Percentiles rank a stretch among this genome's conserved stretches.
Evolutionary conservation across 2,797 vertebrate genomes (phyloP).

Genomic region (Microctenopoma lineatum): DNA sequence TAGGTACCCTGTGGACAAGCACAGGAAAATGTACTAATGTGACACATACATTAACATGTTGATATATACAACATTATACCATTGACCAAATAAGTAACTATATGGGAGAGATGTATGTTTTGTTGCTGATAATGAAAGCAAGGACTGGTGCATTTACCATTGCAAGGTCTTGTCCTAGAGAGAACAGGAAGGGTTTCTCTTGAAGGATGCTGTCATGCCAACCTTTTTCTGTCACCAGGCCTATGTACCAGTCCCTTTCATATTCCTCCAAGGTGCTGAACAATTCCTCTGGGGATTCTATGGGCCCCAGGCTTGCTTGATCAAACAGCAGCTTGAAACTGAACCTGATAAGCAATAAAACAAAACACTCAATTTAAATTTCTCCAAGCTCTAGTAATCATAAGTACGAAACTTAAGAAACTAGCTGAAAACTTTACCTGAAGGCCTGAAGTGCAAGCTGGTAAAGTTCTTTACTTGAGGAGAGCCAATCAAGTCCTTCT

Average conservation of each 20-base stretch:
- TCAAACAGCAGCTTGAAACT: conserved; percentile 97
- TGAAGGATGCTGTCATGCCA: conserved; percentile 94
- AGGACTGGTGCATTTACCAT: conserved; percentile 85
- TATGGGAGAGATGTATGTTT: background rate
- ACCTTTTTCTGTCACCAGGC: conserved; percentile 90
- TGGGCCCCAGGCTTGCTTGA: conserved; percentile 93
- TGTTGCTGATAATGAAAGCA: background rate
- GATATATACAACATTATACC: background rate
- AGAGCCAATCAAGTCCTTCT: conserved; percentile 92
- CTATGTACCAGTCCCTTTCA: conserved; percentile 95
- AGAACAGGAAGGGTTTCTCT: conserved; percentile 96
- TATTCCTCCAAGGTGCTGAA: conserved; percentile 91
- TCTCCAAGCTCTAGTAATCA: background rate
- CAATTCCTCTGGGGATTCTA: conserved; percentile 90
- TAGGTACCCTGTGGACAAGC: conserved; percentile 89
- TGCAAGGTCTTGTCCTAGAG: conserved; percentile 93
- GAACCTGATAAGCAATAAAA: conserved; percentile 82
- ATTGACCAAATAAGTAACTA: background rate
- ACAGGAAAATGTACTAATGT: conserved; percentile 2
- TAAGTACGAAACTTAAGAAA: conserved; percentile 9
- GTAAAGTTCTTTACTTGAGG: conserved; percentile 91
- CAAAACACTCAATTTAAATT: background rate
- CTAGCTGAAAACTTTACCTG: conserved; percentile 85
- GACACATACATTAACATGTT: background rate
- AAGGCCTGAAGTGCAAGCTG: conserved; percentile 94